phyloP scores from a whole-genome alignment of 2,113 vertebrate species.

The Lepus europaeus region DNA sequence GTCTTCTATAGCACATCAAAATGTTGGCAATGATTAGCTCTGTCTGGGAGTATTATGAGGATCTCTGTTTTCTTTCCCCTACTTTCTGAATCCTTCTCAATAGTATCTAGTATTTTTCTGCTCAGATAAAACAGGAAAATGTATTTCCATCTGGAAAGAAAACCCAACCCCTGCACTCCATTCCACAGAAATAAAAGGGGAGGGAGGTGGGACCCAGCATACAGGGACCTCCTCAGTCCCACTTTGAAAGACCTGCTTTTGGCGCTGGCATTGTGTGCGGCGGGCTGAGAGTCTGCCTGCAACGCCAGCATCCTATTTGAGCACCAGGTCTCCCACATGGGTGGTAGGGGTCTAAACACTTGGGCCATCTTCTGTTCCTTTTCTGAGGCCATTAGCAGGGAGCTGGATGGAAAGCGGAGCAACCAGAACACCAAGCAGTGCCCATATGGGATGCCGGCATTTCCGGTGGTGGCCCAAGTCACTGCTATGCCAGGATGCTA shows the following conservation, averaged over 20 bases:
- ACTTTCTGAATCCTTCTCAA: slow-evolving; percentile 46
- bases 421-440: no score
- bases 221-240: neutral
- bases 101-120: slow-evolving; percentile 23
- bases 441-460: no score
- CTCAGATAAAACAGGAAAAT: neutral
- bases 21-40: neutral
- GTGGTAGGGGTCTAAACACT: no score
- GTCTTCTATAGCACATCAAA: neutral
- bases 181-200: neutral
- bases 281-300: no score
- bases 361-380: no score
- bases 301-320: no score
- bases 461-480: no score
- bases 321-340: no score
- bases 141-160: neutral
- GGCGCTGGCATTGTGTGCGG: no score
- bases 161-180: neutral
- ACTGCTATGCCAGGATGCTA: no score
- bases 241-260: neutral
- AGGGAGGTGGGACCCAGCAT: neutral
- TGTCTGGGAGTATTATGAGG: neutral
- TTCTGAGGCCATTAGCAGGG: no score
- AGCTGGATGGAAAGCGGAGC: no score
- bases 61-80: slow-evolving; percentile 23